Evolutionary conservation across 2,888 invertebrate species (phyloP), one percentile per base, ranked within the genome.

Genomic region (Clusia tigrina): DNA sequence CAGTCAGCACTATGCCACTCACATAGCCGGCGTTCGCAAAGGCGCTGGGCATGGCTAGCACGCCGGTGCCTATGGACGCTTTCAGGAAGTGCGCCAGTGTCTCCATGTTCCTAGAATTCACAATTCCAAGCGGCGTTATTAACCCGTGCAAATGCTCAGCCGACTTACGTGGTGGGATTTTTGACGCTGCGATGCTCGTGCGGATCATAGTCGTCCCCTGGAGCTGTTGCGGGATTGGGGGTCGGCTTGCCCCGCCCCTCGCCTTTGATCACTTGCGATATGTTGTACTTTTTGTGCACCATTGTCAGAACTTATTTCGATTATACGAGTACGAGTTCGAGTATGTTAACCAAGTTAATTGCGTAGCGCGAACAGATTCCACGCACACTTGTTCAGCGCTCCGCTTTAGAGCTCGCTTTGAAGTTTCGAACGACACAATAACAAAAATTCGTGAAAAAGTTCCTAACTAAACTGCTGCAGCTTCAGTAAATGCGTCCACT

Each of bases 61-160:
- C 95, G 0, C 98, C 98, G 12, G 97, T 97, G 2, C 98, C 98
- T 59, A 98, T 87, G 70, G 96, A 96, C 10, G 96, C 97, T 84
- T 98, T 98, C 66, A 98, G 86, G 70, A 98, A 87, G 83, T 98
- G 96, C 76, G 97, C 92, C 69, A 96, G 87, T 0, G 96, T 95
- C 78, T 96, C 94, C 82, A 89, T 81, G 78, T 96, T 95, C 64
- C 96, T 96, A n/a, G n/a, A n/a, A n/a, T 85, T 9, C 87, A 87
- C 26, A 18, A n/a, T 58, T 15, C 2, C 18, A 23, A 59, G 26
- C 3, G 42, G 26, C n/a, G 2, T 32, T 12, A 51, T 32, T 54
- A 26, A 60, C 32, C 12, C 42, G 12, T 25, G n/a, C n/a, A n/a
- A n/a, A n/a, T n/a, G n/a, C n/a, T n/a, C n/a, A n/a, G n/a, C 38